Conservation (phyloP, 2,888 invertebrate genomes). For the Zygothrica quintamaculata region DNA sequence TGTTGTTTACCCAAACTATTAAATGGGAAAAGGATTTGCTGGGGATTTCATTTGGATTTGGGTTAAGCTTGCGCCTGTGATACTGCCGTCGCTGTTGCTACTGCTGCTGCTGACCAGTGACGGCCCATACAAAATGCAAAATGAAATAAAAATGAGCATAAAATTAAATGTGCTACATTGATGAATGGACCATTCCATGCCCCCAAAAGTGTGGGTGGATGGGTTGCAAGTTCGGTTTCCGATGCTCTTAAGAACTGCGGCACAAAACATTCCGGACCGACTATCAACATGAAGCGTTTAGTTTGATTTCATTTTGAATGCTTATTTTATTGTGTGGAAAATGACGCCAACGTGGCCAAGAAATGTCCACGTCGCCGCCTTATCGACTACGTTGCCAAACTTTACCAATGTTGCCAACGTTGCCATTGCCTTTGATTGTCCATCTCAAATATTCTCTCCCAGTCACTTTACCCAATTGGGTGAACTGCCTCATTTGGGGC, state of each 20-base stretch:
- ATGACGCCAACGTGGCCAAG: conserved; percentile 83
- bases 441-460: conserved; percentile 19
- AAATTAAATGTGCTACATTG: conserved; percentile 82
- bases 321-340: conserved; percentile 83
- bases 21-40: conserved; percentile 34
- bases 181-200: conserved; percentile 57
- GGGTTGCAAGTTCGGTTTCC: background rate
- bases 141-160: conserved; percentile 80
- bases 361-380: conserved; percentile 67
- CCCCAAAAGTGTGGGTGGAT: background rate
- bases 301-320: conserved; percentile 83
- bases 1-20: conserved; percentile 77
- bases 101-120: conserved; percentile 50
- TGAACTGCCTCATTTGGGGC: conserved; percentile 33
- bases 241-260: background rate
- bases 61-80: conserved; percentile 21
- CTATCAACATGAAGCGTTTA: conserved; percentile 75
- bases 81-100: conserved; percentile 54
- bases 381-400: conserved; percentile 36
- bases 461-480: conserved; percentile 25
- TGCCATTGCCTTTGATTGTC: conserved; percentile 8
- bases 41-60: background rate
- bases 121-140: conserved; percentile 52
- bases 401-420: background rate
- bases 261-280: conserved; percentile 4